Conservation (phyloP, 2,888 invertebrate genomes). For the Argynnis bischoffii region DNA sequence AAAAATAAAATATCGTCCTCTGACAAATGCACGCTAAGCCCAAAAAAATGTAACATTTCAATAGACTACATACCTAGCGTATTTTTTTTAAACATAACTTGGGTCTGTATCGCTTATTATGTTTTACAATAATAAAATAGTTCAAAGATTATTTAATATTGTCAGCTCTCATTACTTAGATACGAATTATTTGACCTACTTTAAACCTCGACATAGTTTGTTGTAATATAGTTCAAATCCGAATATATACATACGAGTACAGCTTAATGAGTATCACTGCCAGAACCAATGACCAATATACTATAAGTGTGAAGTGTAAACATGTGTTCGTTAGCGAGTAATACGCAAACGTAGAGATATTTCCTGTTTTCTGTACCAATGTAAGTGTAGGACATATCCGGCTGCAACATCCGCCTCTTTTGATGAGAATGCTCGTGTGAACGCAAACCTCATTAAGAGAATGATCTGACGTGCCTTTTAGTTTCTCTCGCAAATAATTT, state of each 20-base stretch:
- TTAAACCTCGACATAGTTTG: constrained; percentile 1
- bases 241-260: not conserved
- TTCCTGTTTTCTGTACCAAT: constrained; percentile 58
- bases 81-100: no score
- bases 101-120: no score
- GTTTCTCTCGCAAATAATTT: not conserved
- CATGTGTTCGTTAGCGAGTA: constrained; percentile 21
- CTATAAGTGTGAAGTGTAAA: constrained; percentile 25
- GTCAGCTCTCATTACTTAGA: not conserved
- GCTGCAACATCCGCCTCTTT: constrained; percentile 55
- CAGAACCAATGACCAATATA: constrained; percentile 20
- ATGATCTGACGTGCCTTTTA: constrained; percentile 17
- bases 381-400: constrained; percentile 58
- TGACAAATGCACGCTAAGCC: no score
- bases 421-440: constrained; percentile 42
- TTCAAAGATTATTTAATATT: not conserved
- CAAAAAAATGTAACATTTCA: no score
- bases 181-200: constrained; percentile 3
- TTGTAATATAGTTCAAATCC: not conserved
- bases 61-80: no score
- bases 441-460: constrained; percentile 16
- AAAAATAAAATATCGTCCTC: no score
- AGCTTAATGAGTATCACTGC: constrained; percentile 1
- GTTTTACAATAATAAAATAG: no score
- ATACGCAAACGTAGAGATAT: constrained; percentile 34